Conservation (phyloP, 2,797 vertebrate genomes). For the Enteromius paludinosus region DNA sequence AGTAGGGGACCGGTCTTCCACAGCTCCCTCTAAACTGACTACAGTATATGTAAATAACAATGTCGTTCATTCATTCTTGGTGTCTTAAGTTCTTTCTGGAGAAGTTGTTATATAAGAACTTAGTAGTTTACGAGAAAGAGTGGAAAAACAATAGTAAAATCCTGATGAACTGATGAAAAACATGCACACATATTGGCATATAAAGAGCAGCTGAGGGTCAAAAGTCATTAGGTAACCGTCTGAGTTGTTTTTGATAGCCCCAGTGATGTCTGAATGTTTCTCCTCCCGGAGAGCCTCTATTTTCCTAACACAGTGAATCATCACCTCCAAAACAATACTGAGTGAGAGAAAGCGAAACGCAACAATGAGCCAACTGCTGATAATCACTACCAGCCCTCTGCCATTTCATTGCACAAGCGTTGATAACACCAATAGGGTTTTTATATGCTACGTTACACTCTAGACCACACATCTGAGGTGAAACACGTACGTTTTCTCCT, state of each 20-base stretch:
- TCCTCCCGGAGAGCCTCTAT: conserved; percentile 17
- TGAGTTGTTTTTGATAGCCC: conserved; percentile 16
- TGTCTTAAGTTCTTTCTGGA: not conserved
- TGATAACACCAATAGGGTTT: conserved; percentile 38
- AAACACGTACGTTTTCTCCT: not conserved
- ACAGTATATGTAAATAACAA: not conserved
- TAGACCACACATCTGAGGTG: conserved; percentile 28
- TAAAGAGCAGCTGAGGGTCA: conserved; percentile 12
- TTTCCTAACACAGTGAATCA: conserved; percentile 44
- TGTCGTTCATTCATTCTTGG: not conserved
- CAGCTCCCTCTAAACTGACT: not conserved
- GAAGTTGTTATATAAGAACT: not conserved
- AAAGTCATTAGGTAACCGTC: conserved; percentile 39
- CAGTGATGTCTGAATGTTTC: conserved; percentile 32
- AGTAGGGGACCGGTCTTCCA: not conserved
- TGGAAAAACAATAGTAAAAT: conserved; percentile 1
- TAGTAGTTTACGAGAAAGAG: not conserved
- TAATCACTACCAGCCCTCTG: conserved; percentile 51
- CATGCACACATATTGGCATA: not conserved
- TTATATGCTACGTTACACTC: conserved; percentile 30
- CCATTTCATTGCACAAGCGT: conserved; percentile 17
- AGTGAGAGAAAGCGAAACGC: conserved; percentile 21
- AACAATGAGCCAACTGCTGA: conserved; percentile 38
- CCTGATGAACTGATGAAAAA: not conserved
- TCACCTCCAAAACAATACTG: conserved; percentile 38